Conservation (phyloP, 2,113 vertebrate genomes). For the Acrocephalus kingi region DNA sequence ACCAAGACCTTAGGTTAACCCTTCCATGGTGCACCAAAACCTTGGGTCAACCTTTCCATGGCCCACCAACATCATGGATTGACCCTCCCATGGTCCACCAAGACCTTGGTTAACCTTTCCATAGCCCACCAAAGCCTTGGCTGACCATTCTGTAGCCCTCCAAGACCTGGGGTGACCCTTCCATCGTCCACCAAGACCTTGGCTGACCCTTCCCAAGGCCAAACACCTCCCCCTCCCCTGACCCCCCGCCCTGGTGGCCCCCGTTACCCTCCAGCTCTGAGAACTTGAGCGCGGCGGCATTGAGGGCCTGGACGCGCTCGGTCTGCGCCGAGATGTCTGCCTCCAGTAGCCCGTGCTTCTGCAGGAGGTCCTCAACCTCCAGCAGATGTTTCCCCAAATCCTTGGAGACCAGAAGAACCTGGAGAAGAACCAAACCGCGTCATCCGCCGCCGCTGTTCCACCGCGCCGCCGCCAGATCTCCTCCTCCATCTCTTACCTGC, state of each 20-base stretch:
- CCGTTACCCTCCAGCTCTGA: constrained; percentile 84
- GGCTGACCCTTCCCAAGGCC: background rate
- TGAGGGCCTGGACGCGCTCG: constrained; percentile 87
- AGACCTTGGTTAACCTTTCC: too few relatives aligned
- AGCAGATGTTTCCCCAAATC: constrained; percentile 93
- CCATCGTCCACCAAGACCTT: background rate
- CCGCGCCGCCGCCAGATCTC: background rate
- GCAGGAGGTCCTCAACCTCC: constrained; percentile 92
- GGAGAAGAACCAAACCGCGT: fast-evolving
- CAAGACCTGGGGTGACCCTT: background rate
- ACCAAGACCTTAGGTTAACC: background rate
- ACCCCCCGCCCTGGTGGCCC: fast-evolving
- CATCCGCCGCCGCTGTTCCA: fast-evolving
- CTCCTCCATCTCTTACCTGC: background rate
- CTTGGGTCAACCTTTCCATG: background rate
- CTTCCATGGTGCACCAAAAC: background rate
- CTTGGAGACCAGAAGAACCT: constrained; percentile 77
- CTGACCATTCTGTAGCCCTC: background rate
- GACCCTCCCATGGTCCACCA: background rate
- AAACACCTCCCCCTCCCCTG: fast-evolving
- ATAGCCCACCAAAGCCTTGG: fast-evolving
- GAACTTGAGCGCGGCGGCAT: constrained; percentile 85
- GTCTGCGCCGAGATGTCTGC: constrained; percentile 88
- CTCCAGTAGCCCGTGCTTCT: constrained; percentile 91
- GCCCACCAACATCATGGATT: fast-evolving